These are phyloP conservation scores for Amphipyra berbera DNA, from an alignment of 2,888 invertebrate genomes.

Conservation along the genomic window DNA sequence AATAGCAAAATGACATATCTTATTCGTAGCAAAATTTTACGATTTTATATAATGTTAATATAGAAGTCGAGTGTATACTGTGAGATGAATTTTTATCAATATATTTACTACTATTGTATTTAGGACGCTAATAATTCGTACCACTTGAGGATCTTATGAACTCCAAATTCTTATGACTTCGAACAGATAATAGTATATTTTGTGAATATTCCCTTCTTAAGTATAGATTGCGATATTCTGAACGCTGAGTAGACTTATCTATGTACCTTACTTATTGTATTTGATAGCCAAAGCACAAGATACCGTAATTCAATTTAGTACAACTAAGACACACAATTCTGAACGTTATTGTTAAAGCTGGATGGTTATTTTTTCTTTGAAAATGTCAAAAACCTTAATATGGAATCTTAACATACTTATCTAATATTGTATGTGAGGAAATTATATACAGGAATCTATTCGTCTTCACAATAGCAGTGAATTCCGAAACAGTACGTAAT, in stretches of 20 bases:
- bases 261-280: conserved; percentile 65
- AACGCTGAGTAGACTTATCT: conserved; percentile 72
- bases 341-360: conserved; percentile 32
- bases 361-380: conserved; percentile 15
- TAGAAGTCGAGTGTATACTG: conserved; percentile 80
- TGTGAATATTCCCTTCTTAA: conserved; percentile 84
- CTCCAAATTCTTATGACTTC: conserved; percentile 88
- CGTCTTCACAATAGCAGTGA: conserved; percentile 58
- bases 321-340: conserved; percentile 43
- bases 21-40: conserved; percentile 84
- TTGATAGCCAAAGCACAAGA: conserved; percentile 54
- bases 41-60: conserved; percentile 81
- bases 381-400: conserved; percentile 36
- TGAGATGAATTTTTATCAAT: conserved; percentile 84
- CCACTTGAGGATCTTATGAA: conserved; percentile 88
- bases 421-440: conserved; percentile 25
- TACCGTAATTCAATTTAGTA: conserved; percentile 46
- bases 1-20: conserved; percentile 87
- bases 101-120: conserved; percentile 82
- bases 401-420: conserved; percentile 30
- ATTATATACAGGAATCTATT: conserved; percentile 50
- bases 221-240: conserved; percentile 75
- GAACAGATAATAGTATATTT: conserved; percentile 84
- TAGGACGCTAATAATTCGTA: conserved; percentile 85
- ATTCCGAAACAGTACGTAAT: conserved; percentile 62